Conservation (phyloP, 2,888 invertebrate species). For the Laothoe populi region DNA sequence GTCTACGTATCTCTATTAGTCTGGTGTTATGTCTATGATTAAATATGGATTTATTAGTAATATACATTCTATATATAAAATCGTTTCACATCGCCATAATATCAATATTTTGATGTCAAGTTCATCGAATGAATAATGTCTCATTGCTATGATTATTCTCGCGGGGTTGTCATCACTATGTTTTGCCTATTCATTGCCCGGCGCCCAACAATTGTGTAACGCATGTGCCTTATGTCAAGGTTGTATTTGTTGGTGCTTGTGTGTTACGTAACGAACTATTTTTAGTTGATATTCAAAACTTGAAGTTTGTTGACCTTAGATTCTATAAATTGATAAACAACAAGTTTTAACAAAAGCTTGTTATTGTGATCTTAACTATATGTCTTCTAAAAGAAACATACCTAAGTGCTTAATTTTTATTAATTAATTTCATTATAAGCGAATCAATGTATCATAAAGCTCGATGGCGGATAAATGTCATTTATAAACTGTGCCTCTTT, state of each 20-base stretch:
- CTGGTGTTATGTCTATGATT: too few species aligned
- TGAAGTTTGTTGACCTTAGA: constrained; percentile 59
- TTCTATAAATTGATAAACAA: not conserved
- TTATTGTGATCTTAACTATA: not conserved
- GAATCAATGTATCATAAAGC: constrained; percentile 2
- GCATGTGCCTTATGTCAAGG: constrained; percentile 63
- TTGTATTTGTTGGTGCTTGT: constrained; percentile 62
- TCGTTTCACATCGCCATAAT: constrained; percentile 22
- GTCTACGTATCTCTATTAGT: too few species aligned
- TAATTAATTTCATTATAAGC: not conserved
- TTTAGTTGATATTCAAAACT: constrained; percentile 51
- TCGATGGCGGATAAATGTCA: not conserved
- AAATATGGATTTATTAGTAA: not conserved
- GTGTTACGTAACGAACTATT: constrained; percentile 63
- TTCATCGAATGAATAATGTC: constrained; percentile 47
- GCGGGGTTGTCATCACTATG: constrained; percentile 42
- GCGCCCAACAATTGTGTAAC: constrained; percentile 54
- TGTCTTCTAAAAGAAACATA: not conserved
- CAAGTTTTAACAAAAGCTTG: not conserved
- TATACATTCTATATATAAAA: constrained; percentile 13
- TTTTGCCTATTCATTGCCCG: constrained; percentile 52
- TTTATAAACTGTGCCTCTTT: not conserved
- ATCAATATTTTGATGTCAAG: constrained; percentile 47
- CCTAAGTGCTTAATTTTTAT: not conserved
- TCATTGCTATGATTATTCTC: constrained; percentile 49